Conservation (phyloP, 1,140 invertebrate genomes). For the Ceratina calcarata region DNA sequence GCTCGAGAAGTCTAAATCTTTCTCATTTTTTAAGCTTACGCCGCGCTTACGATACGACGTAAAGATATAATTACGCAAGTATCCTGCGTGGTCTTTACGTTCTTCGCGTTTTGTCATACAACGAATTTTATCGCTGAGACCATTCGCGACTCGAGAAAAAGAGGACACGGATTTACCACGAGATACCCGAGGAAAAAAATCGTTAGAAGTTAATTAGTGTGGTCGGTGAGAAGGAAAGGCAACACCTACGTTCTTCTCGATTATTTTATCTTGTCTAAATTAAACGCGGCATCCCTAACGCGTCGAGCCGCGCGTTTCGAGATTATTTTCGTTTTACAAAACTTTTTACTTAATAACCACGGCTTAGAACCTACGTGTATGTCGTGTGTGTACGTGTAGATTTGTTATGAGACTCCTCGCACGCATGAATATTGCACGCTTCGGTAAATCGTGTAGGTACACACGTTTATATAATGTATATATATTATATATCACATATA, state of each 20-base stretch:
- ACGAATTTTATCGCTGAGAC: neutral
- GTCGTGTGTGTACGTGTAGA: neutral
- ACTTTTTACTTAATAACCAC: conserved; percentile 42
- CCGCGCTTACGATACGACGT: neutral
- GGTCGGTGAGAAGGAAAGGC: neutral
- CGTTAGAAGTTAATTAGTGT: neutral
- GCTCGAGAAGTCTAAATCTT: neutral
- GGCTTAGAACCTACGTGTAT: conserved; percentile 51
- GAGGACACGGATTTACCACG: neutral
- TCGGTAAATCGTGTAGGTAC: conserved; percentile 35
- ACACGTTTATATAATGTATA: conserved; percentile 6
- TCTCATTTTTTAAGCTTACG: neutral
- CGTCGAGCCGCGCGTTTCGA: conserved; percentile 27
- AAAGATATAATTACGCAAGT: neutral
- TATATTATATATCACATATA: conserved; percentile 47
- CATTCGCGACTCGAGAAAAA: neutral
- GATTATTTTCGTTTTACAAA: conserved; percentile 61
- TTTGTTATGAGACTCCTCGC: conserved; percentile 22
- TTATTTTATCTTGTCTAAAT: conserved; percentile 2
- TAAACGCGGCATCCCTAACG: conserved; percentile 17
- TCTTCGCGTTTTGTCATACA: neutral
- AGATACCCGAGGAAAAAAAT: conserved; percentile 5
- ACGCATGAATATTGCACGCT: conserved; percentile 60
- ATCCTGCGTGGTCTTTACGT: neutral
- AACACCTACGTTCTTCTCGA: neutral